Evolutionary conservation across 1,140 invertebrate genomes (phyloP), one percentile per base, ranked within the genome.

Genomic region (Nephotettix cincticeps): DNA sequence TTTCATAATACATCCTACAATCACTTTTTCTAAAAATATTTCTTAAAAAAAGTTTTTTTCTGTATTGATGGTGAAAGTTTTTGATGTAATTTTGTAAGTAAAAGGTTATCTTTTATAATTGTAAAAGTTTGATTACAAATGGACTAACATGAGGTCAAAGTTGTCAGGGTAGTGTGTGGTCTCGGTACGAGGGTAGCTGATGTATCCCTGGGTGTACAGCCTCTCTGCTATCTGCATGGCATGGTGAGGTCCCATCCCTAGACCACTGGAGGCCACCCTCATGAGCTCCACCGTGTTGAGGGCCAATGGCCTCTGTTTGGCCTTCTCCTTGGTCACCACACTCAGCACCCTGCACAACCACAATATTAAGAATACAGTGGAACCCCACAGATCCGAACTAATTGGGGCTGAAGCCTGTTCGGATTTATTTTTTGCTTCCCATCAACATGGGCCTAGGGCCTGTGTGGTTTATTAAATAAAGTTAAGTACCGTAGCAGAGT

Each of bases 281-380:
- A 99, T 94, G 76, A 99, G 82, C 81, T 99, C 98, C 0, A 99
- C 96, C 0, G 97, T 99, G 78, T 99, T 99, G 21, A 99, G 84
- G 32, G 98, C 97, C 30, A 89, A 83, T 0, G 98, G 98, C 64
- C 94, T 85, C 14, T 88, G 80, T 80, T 97, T 98, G 0, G 86
- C 81, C 79, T 96, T 95, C 80, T 97, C 75, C 72, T 77, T 76
- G 28, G 71, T 67, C 3, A 67, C 45, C 67, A 77, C 68, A 68
- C 86, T 89, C 17, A 88, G 78, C 45, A 96, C 91, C 29, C 91
- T 95, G 77, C 64, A 80, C 82, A 74, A 70, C 40, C 45, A 23
- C 28, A 40, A 61, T 36, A 43, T 23, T 17, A 28, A 63, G 19
- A 25, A 4, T n/a, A n/a, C n/a, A n/a, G n/a, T n/a, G n/a, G n/a